Evolutionary conservation across 1,140 invertebrate species (phyloP).

Genomic region (Tetramorium parvispinum): DNA sequence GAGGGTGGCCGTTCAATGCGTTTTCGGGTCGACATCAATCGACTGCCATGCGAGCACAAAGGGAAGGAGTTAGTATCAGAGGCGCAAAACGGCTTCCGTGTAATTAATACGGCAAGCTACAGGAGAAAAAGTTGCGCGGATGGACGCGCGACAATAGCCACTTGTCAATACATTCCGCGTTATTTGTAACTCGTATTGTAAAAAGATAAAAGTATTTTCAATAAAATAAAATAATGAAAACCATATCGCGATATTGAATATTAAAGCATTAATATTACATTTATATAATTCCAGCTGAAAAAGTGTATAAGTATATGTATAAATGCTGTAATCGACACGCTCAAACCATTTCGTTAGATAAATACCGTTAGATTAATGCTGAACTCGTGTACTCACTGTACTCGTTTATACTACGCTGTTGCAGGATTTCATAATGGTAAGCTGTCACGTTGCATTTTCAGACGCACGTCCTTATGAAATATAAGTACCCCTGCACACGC

Average conservation of each 20-base stretch:
- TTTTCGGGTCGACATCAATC: conserved; percentile 69
- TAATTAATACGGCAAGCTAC: conserved; percentile 67
- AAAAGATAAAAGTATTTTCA: background rate
- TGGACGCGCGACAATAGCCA: background rate
- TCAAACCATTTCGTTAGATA: background rate
- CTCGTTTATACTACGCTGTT: conserved; percentile 7
- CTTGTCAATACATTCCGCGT: background rate
- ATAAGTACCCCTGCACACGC: conserved; percentile 32
- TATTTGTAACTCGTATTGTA: background rate
- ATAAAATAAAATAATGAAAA: background rate
- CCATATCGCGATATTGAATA: background rate
- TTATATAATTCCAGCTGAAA: background rate
- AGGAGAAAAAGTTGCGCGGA: background rate
- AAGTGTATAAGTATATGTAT: background rate
- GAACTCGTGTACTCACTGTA: background rate
- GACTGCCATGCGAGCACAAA: conserved; percentile 45
- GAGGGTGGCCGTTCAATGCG: conserved; percentile 63
- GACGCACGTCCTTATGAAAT: conserved; percentile 41
- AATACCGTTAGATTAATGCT: conserved; percentile 20
- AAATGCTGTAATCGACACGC: background rate
- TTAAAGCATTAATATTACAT: background rate
- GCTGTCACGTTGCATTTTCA: conserved; percentile 46
- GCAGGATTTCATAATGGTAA: conserved; percentile 19
- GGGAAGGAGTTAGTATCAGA: conserved; percentile 65
- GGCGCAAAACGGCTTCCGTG: conserved; percentile 63